Conservation (phyloP, 2,113 vertebrate genomes). For the Geococcyx californianus region DNA sequence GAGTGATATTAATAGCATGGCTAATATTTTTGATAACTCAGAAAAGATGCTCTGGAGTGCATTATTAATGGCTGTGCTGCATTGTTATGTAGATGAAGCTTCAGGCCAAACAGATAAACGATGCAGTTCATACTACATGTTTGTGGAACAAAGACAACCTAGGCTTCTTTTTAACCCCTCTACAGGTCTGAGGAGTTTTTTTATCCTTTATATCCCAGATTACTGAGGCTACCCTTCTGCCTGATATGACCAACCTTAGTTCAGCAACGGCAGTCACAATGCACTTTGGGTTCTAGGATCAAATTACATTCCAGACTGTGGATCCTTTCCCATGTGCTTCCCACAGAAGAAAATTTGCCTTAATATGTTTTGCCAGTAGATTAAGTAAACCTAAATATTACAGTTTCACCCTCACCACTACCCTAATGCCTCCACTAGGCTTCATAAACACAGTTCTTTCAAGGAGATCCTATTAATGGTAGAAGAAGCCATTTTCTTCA, state of each 20-base stretch:
- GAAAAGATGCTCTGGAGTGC: conserved; percentile 23
- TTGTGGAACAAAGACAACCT: not conserved
- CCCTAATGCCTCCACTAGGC: not conserved
- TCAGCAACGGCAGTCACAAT: not conserved
- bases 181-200: not conserved
- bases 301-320: not conserved
- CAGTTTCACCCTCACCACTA: not conserved
- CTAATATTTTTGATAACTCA: conserved; percentile 49
- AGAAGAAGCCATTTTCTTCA: not conserved
- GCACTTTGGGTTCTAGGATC: not conserved
- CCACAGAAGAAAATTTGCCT: not conserved
- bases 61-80: conserved; percentile 8
- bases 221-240: not conserved
- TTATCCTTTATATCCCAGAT: not conserved
- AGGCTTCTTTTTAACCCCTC: not conserved
- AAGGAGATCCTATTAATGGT: not conserved
- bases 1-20: conserved; percentile 2
- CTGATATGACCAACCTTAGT: not conserved
- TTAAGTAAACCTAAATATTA: not conserved
- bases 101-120: not conserved
- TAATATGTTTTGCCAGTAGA: not conserved
- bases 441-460: not conserved
- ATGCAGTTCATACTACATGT: not conserved
- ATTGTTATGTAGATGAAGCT: not conserved
- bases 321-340: not conserved